These are phyloP conservation scores for Nesoenas mayeri DNA, from an alignment of 2,113 vertebrate genomes.

Conservation along the genomic window DNA sequence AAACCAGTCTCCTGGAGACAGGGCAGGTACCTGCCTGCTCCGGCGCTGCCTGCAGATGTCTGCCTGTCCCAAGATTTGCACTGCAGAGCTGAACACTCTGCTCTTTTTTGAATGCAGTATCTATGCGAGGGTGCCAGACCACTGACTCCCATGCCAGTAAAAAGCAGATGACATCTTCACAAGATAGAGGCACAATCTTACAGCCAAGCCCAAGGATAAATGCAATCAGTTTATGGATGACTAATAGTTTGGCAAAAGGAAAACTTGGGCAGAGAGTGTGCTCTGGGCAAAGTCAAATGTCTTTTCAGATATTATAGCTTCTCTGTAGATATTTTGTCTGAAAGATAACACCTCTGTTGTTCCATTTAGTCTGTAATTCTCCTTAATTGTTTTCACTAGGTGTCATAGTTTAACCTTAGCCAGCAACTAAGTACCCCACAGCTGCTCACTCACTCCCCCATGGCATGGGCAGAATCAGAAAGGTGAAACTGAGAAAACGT, in stretches of 20 bases:
- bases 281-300: slow-evolving; percentile 16
- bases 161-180: slow-evolving; percentile 5
- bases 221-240: slow-evolving; percentile 19
- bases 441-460: background rate
- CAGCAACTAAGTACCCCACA: background rate
- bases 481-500: background rate
- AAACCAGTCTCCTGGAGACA: background rate
- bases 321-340: background rate
- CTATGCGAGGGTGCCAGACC: background rate
- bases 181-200: background rate
- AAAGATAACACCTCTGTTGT: background rate
- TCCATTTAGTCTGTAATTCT: background rate
- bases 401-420: background rate
- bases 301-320: background rate
- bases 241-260: background rate
- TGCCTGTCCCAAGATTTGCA: background rate
- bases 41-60: background rate
- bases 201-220: slow-evolving; percentile 1
- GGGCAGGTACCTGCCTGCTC: background rate
- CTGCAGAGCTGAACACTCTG: background rate
- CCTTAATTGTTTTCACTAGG: background rate
- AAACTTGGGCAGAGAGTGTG: background rate
- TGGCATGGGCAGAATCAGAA: background rate
- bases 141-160: background rate
- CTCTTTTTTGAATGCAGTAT: background rate